phyloP scores from a whole-genome alignment of 1,140 invertebrate species.

The Zaprionus africanus region DNA sequence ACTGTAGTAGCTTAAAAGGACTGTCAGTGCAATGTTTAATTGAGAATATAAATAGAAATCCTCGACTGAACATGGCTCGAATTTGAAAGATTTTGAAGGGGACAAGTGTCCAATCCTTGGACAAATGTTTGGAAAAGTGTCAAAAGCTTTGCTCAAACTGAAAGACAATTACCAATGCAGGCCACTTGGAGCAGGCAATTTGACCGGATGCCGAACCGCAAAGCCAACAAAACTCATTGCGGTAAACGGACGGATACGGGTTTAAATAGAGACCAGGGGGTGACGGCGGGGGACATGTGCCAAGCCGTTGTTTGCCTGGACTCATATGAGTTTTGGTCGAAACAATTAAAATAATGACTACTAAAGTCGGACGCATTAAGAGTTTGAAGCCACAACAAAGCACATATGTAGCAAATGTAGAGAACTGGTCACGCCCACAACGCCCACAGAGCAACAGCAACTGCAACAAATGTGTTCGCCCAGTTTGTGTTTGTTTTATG shows the following conservation, averaged over 20 bases:
- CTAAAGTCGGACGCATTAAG: conserved; percentile 25
- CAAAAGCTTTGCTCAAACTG: conserved; percentile 29
- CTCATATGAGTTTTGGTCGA: conserved; percentile 52
- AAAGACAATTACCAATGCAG: background rate
- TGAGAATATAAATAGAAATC: background rate
- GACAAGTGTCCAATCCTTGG: conserved; percentile 4
- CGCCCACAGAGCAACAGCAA: conserved; percentile 23
- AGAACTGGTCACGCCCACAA: conserved; percentile 40
- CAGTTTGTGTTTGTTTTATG: background rate
- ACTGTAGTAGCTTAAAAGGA: background rate
- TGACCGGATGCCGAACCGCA: conserved; percentile 23
- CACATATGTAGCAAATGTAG: conserved; percentile 16
- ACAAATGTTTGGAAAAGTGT: conserved; percentile 24
- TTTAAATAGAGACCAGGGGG: background rate
- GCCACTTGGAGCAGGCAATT: conserved; percentile 20
- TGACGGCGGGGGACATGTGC: background rate
- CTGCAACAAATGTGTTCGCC: conserved; percentile 4
- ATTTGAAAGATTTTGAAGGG: background rate
- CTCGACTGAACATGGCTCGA: background rate
- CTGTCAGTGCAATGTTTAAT: background rate
- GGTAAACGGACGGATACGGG: conserved; percentile 17
- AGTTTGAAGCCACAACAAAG: conserved; percentile 42
- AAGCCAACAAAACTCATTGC: conserved; percentile 25
- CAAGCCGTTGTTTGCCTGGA: conserved; percentile 17
- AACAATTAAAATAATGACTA: conserved; percentile 73